A percentile compares a stretch with the other conserved stretches of the same genome.
phyloP scores from a whole-genome alignment of 2,888 invertebrate genomes.

The Drosophila nr. medialis region DNA sequence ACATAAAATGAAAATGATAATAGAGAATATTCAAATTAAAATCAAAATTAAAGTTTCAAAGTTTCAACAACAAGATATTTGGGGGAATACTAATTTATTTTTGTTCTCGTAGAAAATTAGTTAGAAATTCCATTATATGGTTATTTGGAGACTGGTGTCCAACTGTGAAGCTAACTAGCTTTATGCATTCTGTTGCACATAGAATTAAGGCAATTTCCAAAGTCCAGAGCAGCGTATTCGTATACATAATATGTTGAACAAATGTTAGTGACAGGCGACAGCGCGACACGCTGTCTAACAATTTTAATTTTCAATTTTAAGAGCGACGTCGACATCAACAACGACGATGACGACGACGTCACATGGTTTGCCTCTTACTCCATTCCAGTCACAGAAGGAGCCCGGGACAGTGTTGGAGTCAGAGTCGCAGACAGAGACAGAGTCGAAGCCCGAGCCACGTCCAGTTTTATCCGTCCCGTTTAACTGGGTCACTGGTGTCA shows the following conservation, averaged over 20 bases:
- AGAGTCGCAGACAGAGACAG: conserved; percentile 11
- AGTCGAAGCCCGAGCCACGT: conserved; percentile 27
- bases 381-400: conserved; percentile 20
- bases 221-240: conserved; percentile 57
- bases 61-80: neutral
- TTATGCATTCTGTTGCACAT: neutral
- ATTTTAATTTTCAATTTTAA: conserved; percentile 79
- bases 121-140: neutral
- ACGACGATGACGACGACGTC: conserved; percentile 52
- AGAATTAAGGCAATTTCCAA: neutral
- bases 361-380: conserved; percentile 55
- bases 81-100: too few species aligned
- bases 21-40: neutral
- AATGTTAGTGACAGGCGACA: conserved; percentile 72
- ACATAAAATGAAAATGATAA: neutral
- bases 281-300: conserved; percentile 79
- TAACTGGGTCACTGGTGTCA: conserved; percentile 78
- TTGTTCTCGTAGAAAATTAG: neutral
- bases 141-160: neutral
- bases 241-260: conserved; percentile 52
- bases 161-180: neutral
- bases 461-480: conserved; percentile 60
- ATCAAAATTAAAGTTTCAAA: neutral
- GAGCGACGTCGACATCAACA: conserved; percentile 37
- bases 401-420: conserved; percentile 6